Percentiles rank a stretch among this genome's conserved stretches.
Conservation (phyloP, 2,797 vertebrate genomes). For the Chrosomus eos region DNA sequence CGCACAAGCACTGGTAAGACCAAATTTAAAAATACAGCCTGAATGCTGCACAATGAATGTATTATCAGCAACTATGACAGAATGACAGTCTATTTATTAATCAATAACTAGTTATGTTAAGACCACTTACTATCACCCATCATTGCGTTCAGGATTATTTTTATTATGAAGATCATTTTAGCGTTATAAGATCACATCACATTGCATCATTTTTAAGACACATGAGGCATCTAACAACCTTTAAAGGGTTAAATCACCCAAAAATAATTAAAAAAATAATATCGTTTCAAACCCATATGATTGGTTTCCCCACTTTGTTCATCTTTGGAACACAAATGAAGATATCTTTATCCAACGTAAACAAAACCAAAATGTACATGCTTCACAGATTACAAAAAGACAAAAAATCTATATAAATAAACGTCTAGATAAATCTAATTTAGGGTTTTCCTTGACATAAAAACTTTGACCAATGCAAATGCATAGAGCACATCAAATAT, state of each 20-base stretch:
- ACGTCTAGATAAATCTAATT: background rate
- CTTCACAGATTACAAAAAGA: background rate
- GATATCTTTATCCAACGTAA: background rate
- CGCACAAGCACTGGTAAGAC: conserved; percentile 97
- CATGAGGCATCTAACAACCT: background rate
- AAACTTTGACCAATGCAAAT: background rate
- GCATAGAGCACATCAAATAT: background rate
- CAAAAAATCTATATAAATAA: no score
- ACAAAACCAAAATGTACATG: background rate
- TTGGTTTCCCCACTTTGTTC: background rate
- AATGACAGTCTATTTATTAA: background rate
- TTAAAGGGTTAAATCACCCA: background rate
- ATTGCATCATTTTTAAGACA: background rate
- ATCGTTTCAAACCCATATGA: background rate
- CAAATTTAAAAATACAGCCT: background rate
- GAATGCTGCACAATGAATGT: background rate
- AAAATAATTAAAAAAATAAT: background rate
- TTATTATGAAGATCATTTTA: background rate
- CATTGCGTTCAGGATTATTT: no score
- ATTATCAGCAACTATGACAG: background rate
- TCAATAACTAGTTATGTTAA: background rate
- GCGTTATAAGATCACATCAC: background rate
- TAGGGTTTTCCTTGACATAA: background rate
- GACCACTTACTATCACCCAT: background rate
- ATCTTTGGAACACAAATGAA: background rate